Evolutionary conservation across 2,888 invertebrate species (phyloP), one percentile per base, ranked within the genome.

Genomic region (Sarcophaga carnaria): DNA sequence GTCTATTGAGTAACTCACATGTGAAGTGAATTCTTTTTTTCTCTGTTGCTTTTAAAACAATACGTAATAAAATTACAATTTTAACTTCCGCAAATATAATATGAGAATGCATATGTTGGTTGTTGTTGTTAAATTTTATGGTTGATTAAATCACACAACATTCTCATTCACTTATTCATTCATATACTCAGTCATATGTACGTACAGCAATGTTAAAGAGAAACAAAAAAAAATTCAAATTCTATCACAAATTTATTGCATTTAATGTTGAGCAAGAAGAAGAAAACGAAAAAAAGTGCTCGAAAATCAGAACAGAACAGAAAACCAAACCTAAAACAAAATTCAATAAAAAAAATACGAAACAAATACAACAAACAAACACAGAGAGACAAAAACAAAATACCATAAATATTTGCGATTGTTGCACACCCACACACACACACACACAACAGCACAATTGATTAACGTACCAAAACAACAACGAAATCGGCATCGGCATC

Each of bases 81-180:
- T 79, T 76, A 76, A 80, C 87, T 87, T 87, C 87, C 87, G 87
- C 67, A 81, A 82, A 87, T 76, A 82, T 71, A 82, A 87, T 76
- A 82, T 71, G 87, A 87, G 84, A 87, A 87, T 54, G 17, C 17
- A 14, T 17, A 17, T 54, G 17, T 54, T 54, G 14, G 17, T 54
- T 14, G 54, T 14, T 17, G 84, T 84, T 87, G 84, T 82, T 82
- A 75, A 84, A 87, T 87, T 87, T 81, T 84, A 87, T 81, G 84
- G 79, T 66, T 87, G 87, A 87, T 87, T 87, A 87, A 87, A 82
- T 87, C 81, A 79, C 70, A 63, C 78, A 79, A 76, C 63, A 78
- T 83, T 83, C 62, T 17, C 45, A 64, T 59, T 45, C 37, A 37
- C 37, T 37, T 37, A 14, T 54, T 54, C 54, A 54, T 54, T 54